Percentiles rank a stretch among this genome's conserved stretches.
Conservation (phyloP, 2,113 vertebrate genomes). For the Meles meles region DNA sequence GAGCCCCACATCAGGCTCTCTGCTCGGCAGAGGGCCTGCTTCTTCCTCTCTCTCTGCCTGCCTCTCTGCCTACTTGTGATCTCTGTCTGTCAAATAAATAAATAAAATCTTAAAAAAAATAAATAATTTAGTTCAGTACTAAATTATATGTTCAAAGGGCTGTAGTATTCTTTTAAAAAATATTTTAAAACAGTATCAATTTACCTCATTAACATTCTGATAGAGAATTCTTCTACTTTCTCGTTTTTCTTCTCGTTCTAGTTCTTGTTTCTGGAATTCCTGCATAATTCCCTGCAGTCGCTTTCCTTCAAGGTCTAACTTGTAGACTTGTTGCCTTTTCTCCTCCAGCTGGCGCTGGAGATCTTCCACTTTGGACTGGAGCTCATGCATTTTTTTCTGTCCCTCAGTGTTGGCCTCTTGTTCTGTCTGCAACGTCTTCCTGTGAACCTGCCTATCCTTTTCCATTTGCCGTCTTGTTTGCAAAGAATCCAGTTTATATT, state of each 20-base stretch:
- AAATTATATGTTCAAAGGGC: neutral
- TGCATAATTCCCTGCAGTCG: conserved; percentile 85
- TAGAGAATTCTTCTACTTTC: conserved; percentile 59
- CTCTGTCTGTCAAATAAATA: too few relatives aligned
- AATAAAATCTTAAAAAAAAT: too few relatives aligned
- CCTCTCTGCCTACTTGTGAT: too few relatives aligned
- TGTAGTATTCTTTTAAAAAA: neutral
- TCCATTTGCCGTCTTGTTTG: conserved; percentile 85
- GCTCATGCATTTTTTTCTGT: conserved; percentile 82
- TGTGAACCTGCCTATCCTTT: conserved; percentile 86
- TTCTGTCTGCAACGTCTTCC: conserved; percentile 82
- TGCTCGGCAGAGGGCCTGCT: too few relatives aligned
- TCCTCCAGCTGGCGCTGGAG: conserved; percentile 86
- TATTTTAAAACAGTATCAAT: neutral
- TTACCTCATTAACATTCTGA: conserved; percentile 80
- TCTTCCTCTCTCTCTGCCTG: too few relatives aligned
- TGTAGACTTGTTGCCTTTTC: conserved; percentile 82
- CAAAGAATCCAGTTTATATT: conserved; percentile 88
- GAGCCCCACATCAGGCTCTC: too few relatives aligned
- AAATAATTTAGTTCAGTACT: conserved; percentile 1
- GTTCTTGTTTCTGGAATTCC: conserved; percentile 79
- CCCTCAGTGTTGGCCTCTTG: conserved; percentile 85
- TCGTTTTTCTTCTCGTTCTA: conserved; percentile 68
- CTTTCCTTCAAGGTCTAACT: conserved; percentile 86
- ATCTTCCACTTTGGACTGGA: conserved; percentile 83